Evolutionary conservation across 2,888 invertebrate species (phyloP), one percentile per base, ranked within the genome.

Genomic region (Sinelater perroti): DNA sequence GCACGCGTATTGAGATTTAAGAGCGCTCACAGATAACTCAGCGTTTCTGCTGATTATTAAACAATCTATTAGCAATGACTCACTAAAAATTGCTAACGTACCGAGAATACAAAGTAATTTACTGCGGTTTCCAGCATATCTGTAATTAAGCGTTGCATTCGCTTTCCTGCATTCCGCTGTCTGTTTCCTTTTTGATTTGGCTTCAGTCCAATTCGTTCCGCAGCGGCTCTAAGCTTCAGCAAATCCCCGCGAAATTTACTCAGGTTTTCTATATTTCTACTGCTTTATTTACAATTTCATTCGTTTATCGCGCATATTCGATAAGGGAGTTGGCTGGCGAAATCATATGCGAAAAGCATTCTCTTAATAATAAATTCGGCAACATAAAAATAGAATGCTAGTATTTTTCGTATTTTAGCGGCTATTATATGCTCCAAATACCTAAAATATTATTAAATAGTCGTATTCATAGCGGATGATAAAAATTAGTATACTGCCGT

Each of bases 201-300:
- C 53, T 45, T 45, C 45, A 46, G 24, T 53, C 53, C 53, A 53
- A 53, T 53, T 45, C 53, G 20, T 35, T 46, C 45, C 36, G 28
- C 46, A 53, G 45, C 45, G 17, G 53, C 46, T 30, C 11, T 35
- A 35, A 53, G 53, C 53, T 26, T 45, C 26, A 24, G 38, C 45
- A 53, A 53, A 53, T 53, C 53, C 53, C 24, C 38, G 46, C 28
- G 46, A 53, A 53, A 53, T 53, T 53, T 45, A 45, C 45, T 53
- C 26, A 38, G 46, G 53, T 46, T 53, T 44, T 36, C 38, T 38
- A 53, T 53, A 53, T 53, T 53, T 46, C 46, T 53, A 53, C 30
- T 46, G 36, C 53, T 53, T 53, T 53, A 53, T 53, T 53, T 18
- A 45, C 46, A 24, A 53, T 36, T 45, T 20, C 35, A 53, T 53